Conservation (phyloP, 2,113 vertebrate species). For the Macaca nemestrina region DNA sequence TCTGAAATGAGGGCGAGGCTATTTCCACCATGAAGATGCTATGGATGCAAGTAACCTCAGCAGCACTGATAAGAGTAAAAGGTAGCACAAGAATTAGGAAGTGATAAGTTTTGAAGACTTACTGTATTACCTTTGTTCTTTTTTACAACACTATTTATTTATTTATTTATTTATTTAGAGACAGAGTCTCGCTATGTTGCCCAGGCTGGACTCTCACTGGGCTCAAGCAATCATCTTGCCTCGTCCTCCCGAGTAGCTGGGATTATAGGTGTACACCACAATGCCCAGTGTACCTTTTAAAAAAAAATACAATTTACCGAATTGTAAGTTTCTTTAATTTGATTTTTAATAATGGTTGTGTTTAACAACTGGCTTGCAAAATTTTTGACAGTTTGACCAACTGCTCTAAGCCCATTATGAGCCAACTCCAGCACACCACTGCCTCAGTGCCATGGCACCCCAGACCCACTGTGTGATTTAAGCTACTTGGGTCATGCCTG, state of each 20-base stretch:
- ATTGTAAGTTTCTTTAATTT: not conserved
- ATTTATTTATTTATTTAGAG: not conserved
- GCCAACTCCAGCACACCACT: not conserved
- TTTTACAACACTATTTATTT: too few species aligned
- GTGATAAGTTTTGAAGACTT: not conserved
- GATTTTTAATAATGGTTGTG: constrained; percentile 1
- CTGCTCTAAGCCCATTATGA: not conserved
- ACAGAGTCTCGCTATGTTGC: not conserved
- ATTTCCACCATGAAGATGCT: not conserved
- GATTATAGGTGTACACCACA: not conserved
- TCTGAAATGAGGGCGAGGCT: not conserved
- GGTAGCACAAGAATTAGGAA: not conserved
- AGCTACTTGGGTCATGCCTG: not conserved
- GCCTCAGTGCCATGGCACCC: not conserved
- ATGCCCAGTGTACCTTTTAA: not conserved
- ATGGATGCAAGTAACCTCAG: not conserved
- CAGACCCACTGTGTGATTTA: not conserved
- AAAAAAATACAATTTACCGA: not conserved
- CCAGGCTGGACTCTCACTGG: not conserved
- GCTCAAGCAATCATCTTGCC: not conserved
- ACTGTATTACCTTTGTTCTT: not conserved
- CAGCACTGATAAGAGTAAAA: not conserved
- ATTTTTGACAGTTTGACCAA: not conserved
- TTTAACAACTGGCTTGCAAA: constrained; percentile 2
- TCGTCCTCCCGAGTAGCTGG: not conserved